Evolutionary conservation across 2,888 invertebrate genomes (phyloP).

Genomic region (Hirtodrosophila trivittata): DNA sequence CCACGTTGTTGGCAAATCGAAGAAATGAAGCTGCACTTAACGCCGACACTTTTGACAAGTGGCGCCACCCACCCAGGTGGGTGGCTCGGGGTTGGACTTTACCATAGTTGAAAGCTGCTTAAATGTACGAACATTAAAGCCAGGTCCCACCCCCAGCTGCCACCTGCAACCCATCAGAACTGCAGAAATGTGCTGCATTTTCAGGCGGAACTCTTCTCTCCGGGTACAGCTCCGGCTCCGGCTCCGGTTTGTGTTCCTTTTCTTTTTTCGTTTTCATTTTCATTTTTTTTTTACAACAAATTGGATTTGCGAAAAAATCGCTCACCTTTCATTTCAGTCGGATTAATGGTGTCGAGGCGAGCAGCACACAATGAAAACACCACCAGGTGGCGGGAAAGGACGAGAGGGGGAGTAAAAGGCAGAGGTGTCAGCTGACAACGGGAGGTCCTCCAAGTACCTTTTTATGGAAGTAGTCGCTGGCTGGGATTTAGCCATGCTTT

Average conservation of each 20-base stretch:
- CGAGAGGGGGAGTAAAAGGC: neutral
- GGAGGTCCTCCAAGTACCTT: conserved; percentile 38
- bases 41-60: conserved; percentile 70
- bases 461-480: conserved; percentile 33
- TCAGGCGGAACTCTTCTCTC: conserved; percentile 16
- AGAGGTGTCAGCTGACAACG: conserved; percentile 32
- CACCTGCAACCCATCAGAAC: neutral
- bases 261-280: conserved; percentile 15
- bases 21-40: conserved; percentile 75
- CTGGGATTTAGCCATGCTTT: conserved; percentile 55
- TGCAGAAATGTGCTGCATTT: conserved; percentile 37
- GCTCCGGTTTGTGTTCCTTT: conserved; percentile 24
- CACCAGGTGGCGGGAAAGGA: neutral
- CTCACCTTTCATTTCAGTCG: conserved; percentile 75
- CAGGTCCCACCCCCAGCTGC: conserved; percentile 17
- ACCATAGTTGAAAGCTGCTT: conserved; percentile 47
- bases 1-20: conserved; percentile 61
- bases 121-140: conserved; percentile 49
- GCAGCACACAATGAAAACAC: conserved; percentile 56
- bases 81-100: conserved; percentile 15
- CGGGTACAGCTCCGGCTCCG: conserved; percentile 20
- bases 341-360: conserved; percentile 72
- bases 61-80: conserved; percentile 16
- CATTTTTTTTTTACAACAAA: conserved; percentile 64
- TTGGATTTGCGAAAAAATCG: conserved; percentile 75